Evolutionary conservation across 1,140 invertebrate genomes (phyloP), one percentile per base, ranked within the genome.

Genomic region (Drosophila elegans): DNA sequence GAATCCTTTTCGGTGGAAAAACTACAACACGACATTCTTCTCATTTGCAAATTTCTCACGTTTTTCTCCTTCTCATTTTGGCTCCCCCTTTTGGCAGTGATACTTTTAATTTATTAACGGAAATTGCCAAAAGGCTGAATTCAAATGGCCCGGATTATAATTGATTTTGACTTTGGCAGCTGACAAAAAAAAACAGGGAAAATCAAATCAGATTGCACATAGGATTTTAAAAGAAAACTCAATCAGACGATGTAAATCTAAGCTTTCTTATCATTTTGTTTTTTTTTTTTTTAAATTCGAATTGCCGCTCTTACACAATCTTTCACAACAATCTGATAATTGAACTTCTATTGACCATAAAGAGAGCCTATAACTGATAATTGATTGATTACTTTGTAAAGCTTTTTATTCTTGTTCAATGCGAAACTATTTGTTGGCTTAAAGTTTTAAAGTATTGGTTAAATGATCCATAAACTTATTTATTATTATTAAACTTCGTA

Each of bases 121-220:
- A 82, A 75, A 73, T 72, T 66, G 59, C 54, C 62, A 56, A 81
- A 81, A 73, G 13, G 12, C 6, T 34, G 36, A 69, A 46, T 66
- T 53, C 46, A 49, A 77, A 60, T 57, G 67, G 42, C 42, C 55
- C 7, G 46, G 62, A 38, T 71, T 63, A 52, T 72, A 78, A 75
- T 75, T 67, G 78, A 64, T 66, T 84, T 81, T 64, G 46, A 45
- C 51, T 48, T 57, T 48, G 55, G n/a, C 74, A 81, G 60, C 51
- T 74, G 46, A 46, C 48, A 38, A 13, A 12, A 39, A n/a, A 78
- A 55, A 13, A 2, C 21, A 52, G 36, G 36, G 36, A 55, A 29
- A 54, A 45, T 12, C n/a, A 11, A 49, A 45, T 7, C 25, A 44
- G 34, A 13, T 39, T 36, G 9, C 7, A 44, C 9, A 9, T 45